Evolutionary conservation across 2,113 vertebrate species (phyloP), one percentile per base, ranked within the genome.

Genomic region (Sinosuthora webbiana): DNA sequence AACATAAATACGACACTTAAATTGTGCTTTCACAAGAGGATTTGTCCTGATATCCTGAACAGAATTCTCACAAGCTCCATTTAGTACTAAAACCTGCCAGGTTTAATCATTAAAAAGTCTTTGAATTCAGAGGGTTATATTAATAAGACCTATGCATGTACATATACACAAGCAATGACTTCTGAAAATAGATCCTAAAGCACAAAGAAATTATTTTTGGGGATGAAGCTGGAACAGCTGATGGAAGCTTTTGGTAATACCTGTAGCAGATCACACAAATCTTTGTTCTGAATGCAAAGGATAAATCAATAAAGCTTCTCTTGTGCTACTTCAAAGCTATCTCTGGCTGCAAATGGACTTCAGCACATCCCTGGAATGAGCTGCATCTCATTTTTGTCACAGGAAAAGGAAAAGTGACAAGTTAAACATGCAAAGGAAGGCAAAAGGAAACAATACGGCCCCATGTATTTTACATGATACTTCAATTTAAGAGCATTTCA

Each of bases 371-470:
- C 65, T 69, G 62, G n/a, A 45, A 81, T 4, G n/a, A 94, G 31
- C 30, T 44, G 50, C 70, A 44, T 3, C 47, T 10, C 6, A 6
- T 13, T 44, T 23, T 42, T 49, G 24, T 49, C n/a, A 28, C 5
- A 1, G 42, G 62, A 37, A 35, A 75, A 55, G 24, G n/a, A 21
- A 39, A 65, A 78, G 31, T 4, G 52, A 74, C 39, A n/a, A 39
- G 15, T 11, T 52, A 13, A 11, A 37, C 3, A 25, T 8, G 7
- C 70, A 41, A 35, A 81, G 55, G 35, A 45, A 83, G 16, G 23
- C 31, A 47, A 47, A 75, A 56, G 42, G 27, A 74, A 90, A 45
- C 1, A 0, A 42, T 14, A 6, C 1, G 11, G 45, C 17, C 3
- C 30, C 10, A 2, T 3, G 16, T 23, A 15, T 76, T 77, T 67